phyloP scores from a whole-genome alignment of 2,113 vertebrate species.

The Piprites chloris region DNA sequence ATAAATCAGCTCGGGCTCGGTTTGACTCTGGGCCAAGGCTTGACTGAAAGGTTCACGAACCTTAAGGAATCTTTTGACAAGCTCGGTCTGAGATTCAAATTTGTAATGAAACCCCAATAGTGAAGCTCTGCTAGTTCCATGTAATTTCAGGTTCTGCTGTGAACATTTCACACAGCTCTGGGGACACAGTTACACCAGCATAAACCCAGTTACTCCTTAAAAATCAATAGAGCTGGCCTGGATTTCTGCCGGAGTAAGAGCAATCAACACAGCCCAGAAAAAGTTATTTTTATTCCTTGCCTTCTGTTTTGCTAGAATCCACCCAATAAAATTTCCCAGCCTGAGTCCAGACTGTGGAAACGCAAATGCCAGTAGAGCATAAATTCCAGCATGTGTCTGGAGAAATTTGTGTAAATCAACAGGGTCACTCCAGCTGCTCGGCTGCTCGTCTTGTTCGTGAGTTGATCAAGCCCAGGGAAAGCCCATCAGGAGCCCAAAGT shows the following conservation, averaged over 20 bases:
- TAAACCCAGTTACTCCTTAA: slow-evolving; percentile 36
- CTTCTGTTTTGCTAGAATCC: slow-evolving; percentile 57
- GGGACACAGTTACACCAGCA: slow-evolving; percentile 33
- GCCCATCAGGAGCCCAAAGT: neutral
- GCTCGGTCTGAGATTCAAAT: slow-evolving; percentile 28
- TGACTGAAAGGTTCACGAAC: slow-evolving; percentile 70
- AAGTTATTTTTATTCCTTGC: slow-evolving; percentile 62
- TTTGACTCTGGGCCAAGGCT: slow-evolving; percentile 60
- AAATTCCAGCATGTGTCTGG: slow-evolving; percentile 2
- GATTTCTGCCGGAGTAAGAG: slow-evolving; percentile 25
- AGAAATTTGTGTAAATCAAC: neutral
- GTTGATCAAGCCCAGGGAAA: neutral
- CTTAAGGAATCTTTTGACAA: slow-evolving; percentile 66
- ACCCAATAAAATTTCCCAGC: slow-evolving; percentile 42
- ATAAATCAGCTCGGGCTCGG: slow-evolving; percentile 55
- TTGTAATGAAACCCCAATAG: slow-evolving; percentile 55
- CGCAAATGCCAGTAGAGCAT: slow-evolving; percentile 32
- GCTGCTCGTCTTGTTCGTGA: neutral
- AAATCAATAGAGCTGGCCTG: slow-evolving; percentile 19
- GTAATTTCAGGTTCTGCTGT: slow-evolving; percentile 45
- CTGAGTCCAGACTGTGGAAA: slow-evolving; percentile 19
- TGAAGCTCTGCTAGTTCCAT: slow-evolving; percentile 25
- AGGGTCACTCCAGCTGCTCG: slow-evolving; percentile 19
- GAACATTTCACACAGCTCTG: slow-evolving; percentile 48
- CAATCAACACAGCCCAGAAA: slow-evolving; percentile 46